Base-by-base conservation (phyloP, 2,113 vertebrate genomes). In the Cardinalis cardinalis region DNA sequence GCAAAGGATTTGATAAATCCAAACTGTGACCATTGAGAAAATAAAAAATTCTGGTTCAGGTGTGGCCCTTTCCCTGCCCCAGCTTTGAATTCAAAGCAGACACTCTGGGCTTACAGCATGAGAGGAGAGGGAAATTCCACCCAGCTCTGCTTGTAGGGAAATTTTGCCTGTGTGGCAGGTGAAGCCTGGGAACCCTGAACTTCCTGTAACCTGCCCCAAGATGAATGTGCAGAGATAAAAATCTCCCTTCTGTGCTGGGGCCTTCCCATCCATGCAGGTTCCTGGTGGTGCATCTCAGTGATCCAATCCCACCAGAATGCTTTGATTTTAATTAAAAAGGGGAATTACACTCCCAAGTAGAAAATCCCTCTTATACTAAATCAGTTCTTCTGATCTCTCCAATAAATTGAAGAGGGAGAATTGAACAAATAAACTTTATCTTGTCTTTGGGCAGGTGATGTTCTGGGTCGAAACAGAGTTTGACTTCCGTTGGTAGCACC, bases 301-400 rank as follows among this genome's bases (percentile, higher is more conserved):
- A 76, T 68, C 66, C 59, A 23, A 72, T 51, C 81, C 11, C 84
- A 51, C 12, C 79, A 83, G 93, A 96, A 91, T 89, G 85, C 88
- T 97, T 96, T 95, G 91, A 91, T 96, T 95, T 83, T 64, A 80
- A 90, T 91, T 26, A 69, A 74, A 73, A 87, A 60, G 86, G 83
- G 84, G 84, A 88, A 91, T 90, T 88, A 71, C 93, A 38, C 82
- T 86, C 66, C 91, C 36, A 18, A 38, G 52, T 3, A 94, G 77
- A 92, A 92, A 94, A 88, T 43, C 83, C 88, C 41, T 71, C 0
- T 49, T 80, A 18, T 0, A 32, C 65, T 44, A 9, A 90, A 84
- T 34, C 43, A 17, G 63, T 59, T 38, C 86, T 69, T 59, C 53
- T 94, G 72, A 92, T 91, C 84, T 95, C 72, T 87, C 26, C 36